Base-by-base conservation (phyloP, 1,140 invertebrate genomes). In the Diachasma alloeum region DNA sequence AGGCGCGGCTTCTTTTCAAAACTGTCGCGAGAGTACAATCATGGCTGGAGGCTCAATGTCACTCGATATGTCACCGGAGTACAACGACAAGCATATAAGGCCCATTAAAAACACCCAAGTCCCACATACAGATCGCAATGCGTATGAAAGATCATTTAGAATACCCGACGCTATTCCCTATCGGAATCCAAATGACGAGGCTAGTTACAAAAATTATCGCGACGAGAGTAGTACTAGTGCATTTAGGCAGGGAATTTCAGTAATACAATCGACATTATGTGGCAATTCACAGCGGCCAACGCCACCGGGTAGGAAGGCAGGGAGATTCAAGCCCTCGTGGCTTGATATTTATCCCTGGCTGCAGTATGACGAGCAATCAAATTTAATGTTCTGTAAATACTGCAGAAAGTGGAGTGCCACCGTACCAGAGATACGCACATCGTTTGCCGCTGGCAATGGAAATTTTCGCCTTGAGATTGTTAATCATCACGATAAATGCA, bases 391-490 rank as follows among this genome's bases (percentile, higher is more conserved):
- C 84, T 95, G 94, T 83, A 93, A 92, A 80, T 94, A 92, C 76
- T 94, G 94, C 82, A 89, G 93, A 75, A 93, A 93, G 80, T 94
- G 93, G 93, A 93, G 93, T 74, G 90, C 91, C 42, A 91, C 92
- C 11, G 89, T 94, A 74, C 92, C 93, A 15, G 92, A 93, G 72
- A 93, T 94, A 82, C 91, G 93, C 70, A 94, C 93, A 22, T 94
- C 93, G 1, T 95, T 95, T 81, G 93, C 93, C 4, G 92, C 93
- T 79, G 93, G 93, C n/a, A 94, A 93, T 81, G 91, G 91, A 36
- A 94, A 94, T 84, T 94, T 94, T 87, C 90, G 93, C 72, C 87
- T 94, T 39, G 93, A 94, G 88, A 95, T 94, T 80, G 91, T 94
- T 22, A 94, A 94, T 84, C 93, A 94, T 86, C 93, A 94, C 83